These are phyloP conservation scores for Potorous gilbertii DNA, from an alignment of 2,797 vertebrate genomes.

Conservation along the genomic window DNA sequence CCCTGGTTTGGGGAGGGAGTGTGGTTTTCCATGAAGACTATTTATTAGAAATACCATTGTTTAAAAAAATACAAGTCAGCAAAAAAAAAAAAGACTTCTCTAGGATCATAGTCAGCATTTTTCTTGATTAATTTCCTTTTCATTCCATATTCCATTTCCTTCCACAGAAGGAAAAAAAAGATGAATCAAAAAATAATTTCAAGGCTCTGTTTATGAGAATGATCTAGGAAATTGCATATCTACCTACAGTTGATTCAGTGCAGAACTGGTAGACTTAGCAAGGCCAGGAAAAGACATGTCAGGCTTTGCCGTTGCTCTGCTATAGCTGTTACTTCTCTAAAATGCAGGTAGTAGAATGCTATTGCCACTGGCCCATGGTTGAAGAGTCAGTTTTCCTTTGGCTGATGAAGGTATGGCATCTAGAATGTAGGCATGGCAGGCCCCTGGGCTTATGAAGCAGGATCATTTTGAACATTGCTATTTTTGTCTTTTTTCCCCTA, in stretches of 20 bases:
- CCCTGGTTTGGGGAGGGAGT: not conserved
- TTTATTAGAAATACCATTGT: conserved; percentile 51
- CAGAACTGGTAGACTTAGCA: conserved; percentile 28
- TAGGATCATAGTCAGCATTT: conserved; percentile 43
- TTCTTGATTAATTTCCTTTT: conserved; percentile 54
- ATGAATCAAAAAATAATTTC: conserved; percentile 26
- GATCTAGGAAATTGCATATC: conserved; percentile 50
- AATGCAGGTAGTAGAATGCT: not conserved
- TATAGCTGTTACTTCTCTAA: conserved; percentile 18
- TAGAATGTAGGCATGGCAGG: not conserved
- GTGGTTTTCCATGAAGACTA: conserved; percentile 9
- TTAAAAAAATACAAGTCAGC: conserved; percentile 43
- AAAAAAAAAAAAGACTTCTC: conserved; percentile 27
- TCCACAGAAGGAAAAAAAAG: not conserved
- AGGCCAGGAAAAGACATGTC: conserved; percentile 39
- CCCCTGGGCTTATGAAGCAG: not conserved
- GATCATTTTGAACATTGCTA: not conserved
- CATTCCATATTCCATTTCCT: conserved; percentile 10
- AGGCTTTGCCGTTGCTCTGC: conserved; percentile 39
- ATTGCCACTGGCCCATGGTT: not conserved
- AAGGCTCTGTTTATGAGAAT: conserved; percentile 28
- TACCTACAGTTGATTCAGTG: conserved; percentile 41
- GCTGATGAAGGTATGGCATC: not conserved
- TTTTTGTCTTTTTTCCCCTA: not conserved
- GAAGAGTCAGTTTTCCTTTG: conserved; percentile 35